Base-by-base conservation (phyloP, 2,888 invertebrate species). In the Phengaris arion region DNA sequence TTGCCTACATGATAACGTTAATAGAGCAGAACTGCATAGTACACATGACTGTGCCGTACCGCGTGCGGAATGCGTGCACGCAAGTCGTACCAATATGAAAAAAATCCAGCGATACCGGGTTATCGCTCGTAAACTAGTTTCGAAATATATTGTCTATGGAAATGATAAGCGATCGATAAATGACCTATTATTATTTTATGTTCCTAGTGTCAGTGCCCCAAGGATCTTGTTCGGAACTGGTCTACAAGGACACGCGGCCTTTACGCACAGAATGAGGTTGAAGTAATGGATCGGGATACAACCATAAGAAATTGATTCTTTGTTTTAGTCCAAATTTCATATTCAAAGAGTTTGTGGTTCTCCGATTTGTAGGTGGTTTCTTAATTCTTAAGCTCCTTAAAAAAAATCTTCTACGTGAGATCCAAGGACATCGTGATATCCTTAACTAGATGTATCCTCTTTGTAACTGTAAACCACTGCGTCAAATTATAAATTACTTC, bases 1-100 rank as follows among this genome's bases (percentile, higher is more conserved):
- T 89, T 86, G 86, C 84, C 85, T 84, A 83, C 84, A 85, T 88
- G 91, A 92, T 92, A 91, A 89, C 86, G 87, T 88, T 90, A 92
- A 90, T 92, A 84, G 92, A 92, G 90, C 92, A 89, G 87, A 91
- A 89, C 86, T 86, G 87, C 87, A 87, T 87, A 83, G 87, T 87
- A 88, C 88, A 85, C 85, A 88, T 85, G 85, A 88, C 86, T 85
- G 85, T 83, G 83, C 83, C 81, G 81, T 79, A 35, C 35, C 35
- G 35, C 35, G 35, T 35, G 82, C 79, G 83, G 87, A 85, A 87
- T 89, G 91, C 88, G 89, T 86, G 82, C 86, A 86, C 89, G 92
- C 92, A 90, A 90, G 86, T 79, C 85, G 85, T 81, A 79, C 79
- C 80, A 79, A 82, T 83, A 84, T 81, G 81, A 86, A 90, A 89